A percentile compares a stretch with the other conserved stretches of the same genome.
Conservation (phyloP, 2,113 vertebrate genomes). For the Enhydra lutris region DNA sequence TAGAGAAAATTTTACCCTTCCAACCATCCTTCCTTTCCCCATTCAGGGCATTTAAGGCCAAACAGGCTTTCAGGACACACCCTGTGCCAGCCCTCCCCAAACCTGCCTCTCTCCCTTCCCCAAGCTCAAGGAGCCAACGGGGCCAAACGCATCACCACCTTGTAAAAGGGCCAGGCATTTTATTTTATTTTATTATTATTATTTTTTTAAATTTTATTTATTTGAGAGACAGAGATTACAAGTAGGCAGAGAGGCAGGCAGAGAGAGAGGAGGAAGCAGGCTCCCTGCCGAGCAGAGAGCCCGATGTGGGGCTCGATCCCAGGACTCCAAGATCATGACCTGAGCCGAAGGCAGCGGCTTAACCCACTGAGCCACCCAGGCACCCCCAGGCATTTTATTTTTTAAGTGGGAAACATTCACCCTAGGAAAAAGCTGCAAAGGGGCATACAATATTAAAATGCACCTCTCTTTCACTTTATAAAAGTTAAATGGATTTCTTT, state of each 20-base stretch:
- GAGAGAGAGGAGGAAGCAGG: too few relatives aligned
- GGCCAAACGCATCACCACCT: background rate
- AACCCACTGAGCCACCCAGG: too few relatives aligned
- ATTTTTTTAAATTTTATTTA: too few relatives aligned
- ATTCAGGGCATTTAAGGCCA: slow-evolving; percentile 57
- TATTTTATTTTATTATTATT: too few relatives aligned
- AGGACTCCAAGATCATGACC: too few relatives aligned
- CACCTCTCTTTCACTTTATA: background rate
- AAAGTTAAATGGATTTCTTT: background rate
- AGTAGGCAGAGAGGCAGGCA: too few relatives aligned
- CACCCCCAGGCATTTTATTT: slow-evolving; percentile 25
- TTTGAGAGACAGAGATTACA: too few relatives aligned
- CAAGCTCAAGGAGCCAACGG: background rate
- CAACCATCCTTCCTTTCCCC: background rate
- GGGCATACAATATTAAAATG: slow-evolving; percentile 9
- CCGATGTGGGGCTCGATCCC: too few relatives aligned
- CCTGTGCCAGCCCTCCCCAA: background rate
- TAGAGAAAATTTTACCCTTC: background rate
- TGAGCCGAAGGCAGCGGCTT: too few relatives aligned
- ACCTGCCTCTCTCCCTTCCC: background rate
- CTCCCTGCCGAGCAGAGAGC: too few relatives aligned
- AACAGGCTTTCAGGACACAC: background rate
- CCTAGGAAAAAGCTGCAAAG: slow-evolving; percentile 36
- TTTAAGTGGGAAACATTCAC: slow-evolving; percentile 42
- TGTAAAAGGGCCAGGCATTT: slow-evolving; percentile 13